Percentiles rank a stretch among this genome's conserved stretches.
Conservation (phyloP, 2,113 vertebrate species). For the Nanorana parkeri region DNA sequence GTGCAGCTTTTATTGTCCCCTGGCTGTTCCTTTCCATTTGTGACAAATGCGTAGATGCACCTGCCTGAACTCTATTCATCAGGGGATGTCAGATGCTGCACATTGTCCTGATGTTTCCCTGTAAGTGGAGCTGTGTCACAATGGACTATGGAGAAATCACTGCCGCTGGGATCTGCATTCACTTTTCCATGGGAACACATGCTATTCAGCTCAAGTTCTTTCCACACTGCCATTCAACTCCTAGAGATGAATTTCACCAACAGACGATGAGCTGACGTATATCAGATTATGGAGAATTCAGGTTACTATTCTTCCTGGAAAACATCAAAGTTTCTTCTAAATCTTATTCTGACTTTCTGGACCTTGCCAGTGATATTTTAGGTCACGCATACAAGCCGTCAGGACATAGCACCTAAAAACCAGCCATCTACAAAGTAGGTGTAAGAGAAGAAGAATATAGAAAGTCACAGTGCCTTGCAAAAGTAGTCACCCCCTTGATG, state of each 20-base stretch:
- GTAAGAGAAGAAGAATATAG: too few relatives aligned
- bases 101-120: conserved; percentile 26
- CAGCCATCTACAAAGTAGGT: too few relatives aligned
- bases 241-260: not conserved
- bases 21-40: conserved; percentile 24
- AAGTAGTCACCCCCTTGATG: too few relatives aligned
- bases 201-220: not conserved
- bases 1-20: conserved; percentile 30
- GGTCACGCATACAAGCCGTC: too few relatives aligned
- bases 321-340: not conserved
- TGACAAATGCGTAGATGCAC: conserved; percentile 30
- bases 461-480: too few relatives aligned
- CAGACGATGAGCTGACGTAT: not conserved
- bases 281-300: not conserved
- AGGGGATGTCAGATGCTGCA: conserved; percentile 26
- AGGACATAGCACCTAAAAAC: too few relatives aligned
- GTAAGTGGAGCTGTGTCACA: not conserved
- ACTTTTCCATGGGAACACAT: conserved; percentile 13
- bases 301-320: not conserved
- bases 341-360: too few relatives aligned
- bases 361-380: too few relatives aligned
- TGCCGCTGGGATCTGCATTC: not conserved
- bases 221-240: not conserved
- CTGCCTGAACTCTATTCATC: conserved; percentile 40
- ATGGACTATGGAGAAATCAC: conserved; percentile 10